A percentile compares a stretch with the other conserved stretches of the same genome.
Evolutionary conservation across 2,888 invertebrate genomes (phyloP).

Genomic region (Acheta domesticus): DNA sequence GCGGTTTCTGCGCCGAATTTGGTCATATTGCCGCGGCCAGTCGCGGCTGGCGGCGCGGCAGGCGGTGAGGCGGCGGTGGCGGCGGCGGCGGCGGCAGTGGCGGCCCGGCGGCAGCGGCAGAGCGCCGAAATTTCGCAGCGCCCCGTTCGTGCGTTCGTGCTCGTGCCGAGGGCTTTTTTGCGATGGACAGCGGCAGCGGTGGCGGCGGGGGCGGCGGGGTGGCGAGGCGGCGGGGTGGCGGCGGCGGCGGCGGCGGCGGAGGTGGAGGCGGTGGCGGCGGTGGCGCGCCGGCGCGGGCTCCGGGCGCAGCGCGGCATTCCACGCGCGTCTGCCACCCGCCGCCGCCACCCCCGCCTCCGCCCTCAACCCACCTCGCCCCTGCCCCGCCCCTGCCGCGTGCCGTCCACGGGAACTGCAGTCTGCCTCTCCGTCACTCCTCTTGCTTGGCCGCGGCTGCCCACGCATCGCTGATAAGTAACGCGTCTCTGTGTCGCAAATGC

Average conservation of each 20-base stretch:
- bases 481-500: no score
- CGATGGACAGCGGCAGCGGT: neutral
- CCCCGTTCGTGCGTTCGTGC: neutral
- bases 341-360: neutral
- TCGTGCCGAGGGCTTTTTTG: neutral
- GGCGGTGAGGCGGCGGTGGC: no score
- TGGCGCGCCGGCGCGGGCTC: no score
- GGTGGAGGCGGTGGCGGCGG: neutral
- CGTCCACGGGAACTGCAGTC: neutral
- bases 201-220: neutral
- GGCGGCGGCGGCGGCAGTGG: no score
- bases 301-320: neutral
- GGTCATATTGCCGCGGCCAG: neutral
- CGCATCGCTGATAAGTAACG: neutral
- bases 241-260: neutral
- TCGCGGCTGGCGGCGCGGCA: neutral
- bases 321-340: neutral
- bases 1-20: conserved; percentile 8
- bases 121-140: neutral
- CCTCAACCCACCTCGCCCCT: neutral
- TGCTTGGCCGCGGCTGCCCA: neutral
- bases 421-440: neutral
- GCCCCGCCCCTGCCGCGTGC: neutral
- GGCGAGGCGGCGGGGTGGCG: neutral
- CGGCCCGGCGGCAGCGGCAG: no score